Percentiles rank a stretch among this genome's conserved stretches.
Conservation (phyloP, 2,888 invertebrate genomes). For the Philhelius pedissequus region DNA sequence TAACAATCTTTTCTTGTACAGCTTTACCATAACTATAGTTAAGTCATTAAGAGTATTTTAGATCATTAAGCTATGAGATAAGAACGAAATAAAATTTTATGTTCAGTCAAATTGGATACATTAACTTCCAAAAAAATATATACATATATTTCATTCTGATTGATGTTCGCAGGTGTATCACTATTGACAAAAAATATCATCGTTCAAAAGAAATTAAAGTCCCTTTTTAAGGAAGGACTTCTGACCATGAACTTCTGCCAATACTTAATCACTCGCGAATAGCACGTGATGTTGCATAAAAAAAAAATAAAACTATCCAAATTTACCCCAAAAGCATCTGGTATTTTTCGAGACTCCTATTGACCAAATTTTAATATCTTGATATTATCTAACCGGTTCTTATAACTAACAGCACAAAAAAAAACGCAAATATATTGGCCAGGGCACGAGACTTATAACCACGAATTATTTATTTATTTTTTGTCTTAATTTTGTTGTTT, state of each 20-base stretch:
- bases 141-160: neutral
- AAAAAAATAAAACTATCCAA: neutral
- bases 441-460: conserved; percentile 6
- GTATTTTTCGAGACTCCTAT: neutral
- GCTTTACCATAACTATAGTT: neutral
- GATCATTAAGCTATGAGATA: neutral
- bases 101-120: neutral
- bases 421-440: neutral
- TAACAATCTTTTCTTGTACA: neutral
- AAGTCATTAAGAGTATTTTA: neutral
- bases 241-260: conserved; percentile 3
- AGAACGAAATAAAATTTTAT: neutral
- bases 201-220: neutral
- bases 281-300: neutral
- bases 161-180: neutral
- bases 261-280: neutral
- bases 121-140: neutral
- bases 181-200: neutral
- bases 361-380: neutral
- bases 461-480: neutral
- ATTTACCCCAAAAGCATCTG: neutral
- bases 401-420: neutral
- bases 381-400: conserved; percentile 11
- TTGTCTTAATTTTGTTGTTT: neutral
- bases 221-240: neutral